Evolutionary conservation across 1,140 invertebrate species (phyloP), one percentile per base, ranked within the genome.

Genomic region (Doryteuthis pealeii): DNA sequence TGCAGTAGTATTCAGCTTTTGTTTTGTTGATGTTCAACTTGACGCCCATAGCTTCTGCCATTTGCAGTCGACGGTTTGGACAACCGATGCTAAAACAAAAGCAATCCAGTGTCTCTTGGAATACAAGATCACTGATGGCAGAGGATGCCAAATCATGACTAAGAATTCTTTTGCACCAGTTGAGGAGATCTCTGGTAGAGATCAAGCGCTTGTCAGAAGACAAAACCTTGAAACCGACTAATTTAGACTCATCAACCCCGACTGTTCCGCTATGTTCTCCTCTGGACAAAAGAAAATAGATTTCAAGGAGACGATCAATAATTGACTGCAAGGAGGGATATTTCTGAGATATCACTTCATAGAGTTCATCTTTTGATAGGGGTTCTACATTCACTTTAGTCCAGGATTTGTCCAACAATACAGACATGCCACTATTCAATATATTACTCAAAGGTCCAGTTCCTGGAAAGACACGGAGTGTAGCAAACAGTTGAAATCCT

Each of bases 401-500:
- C 89, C 95, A 93, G 84, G 95, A 91, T 85, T 95, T 96, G 12
- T 90, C 86, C 43, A 90, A 74, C 30, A 89, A 66, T 22, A 78
- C 76, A 66, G 84, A 79, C 71, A 81, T 83, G 75, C 89, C 90
- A 4, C 91, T 92, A 70, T 92, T 90, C 80, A 93, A 92, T 79
- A 89, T 91, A 79, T 92, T 62, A 28, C 18, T 8, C 18, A 4
- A 62, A n/a, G 18, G 6, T n/a, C 54, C 54, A 18, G 54, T 62
- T 22, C 54, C 54, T 14, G 54, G 54, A 62, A 62, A 28, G 18
- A 28, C 26, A 62, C 54, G 54, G 18, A n/a, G 92, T 3, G 95
- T 98, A 2, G 96, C 91, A 90, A 98, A 97, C 1, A 99, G 87
- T 84, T 97, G 94, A 88, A 99, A 98, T 14, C 93, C 93, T 67